phyloP scores from a whole-genome alignment of 2,113 vertebrate species.

The Oxygymnocypris stewartii region DNA sequence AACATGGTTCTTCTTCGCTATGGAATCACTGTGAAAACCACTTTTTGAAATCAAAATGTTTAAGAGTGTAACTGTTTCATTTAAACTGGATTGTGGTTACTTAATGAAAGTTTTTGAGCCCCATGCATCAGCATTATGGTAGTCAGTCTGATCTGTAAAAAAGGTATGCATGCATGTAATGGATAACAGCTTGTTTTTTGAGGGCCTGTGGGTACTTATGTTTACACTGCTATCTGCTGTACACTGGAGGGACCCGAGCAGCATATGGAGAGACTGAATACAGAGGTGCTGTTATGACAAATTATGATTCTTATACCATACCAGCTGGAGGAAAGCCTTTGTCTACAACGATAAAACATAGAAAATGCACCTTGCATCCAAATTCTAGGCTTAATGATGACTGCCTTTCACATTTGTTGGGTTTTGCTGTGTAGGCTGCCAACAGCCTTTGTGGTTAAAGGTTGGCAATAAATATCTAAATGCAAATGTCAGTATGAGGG shows the following conservation, averaged over 20 bases:
- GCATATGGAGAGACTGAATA: constrained; percentile 22
- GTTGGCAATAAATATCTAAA: neutral
- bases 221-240: constrained; percentile 22
- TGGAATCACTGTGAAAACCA: too few relatives aligned
- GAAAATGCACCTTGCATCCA: neutral
- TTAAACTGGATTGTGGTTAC: neutral
- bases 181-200: constrained; percentile 31
- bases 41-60: too few relatives aligned
- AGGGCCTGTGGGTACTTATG: constrained; percentile 31
- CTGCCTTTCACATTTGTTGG: neutral
- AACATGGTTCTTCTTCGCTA: too few relatives aligned
- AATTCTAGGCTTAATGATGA: neutral
- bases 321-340: constrained; percentile 36
- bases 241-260: constrained; percentile 1
- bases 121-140: neutral
- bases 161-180: too few relatives aligned
- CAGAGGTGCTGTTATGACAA: constrained; percentile 30
- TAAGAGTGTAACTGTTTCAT: neutral
- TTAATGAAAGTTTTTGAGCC: neutral
- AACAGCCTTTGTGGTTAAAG: neutral
- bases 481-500: neutral
- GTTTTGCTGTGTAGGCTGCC: neutral
- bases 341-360: neutral
- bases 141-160: neutral
- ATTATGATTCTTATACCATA: constrained; percentile 3